Evolutionary conservation across 2,888 invertebrate species (phyloP).

Genomic region (Chloroclysta siterata): DNA sequence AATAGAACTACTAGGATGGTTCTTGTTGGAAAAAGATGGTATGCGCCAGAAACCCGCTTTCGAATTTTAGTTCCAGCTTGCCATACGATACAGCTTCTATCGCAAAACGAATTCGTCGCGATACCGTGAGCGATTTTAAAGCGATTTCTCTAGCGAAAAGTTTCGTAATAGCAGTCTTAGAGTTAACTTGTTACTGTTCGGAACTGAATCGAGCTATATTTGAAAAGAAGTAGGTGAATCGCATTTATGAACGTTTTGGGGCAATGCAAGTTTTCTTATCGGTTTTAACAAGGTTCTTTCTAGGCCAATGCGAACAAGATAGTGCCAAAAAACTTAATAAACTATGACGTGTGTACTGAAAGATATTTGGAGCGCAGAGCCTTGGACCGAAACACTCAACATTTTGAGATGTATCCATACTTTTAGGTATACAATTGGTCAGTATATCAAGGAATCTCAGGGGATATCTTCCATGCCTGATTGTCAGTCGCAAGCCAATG

Average conservation of each 20-base stretch:
- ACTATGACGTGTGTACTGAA: too few species aligned
- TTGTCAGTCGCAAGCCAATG: background rate
- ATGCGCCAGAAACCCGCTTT: conserved; percentile 12
- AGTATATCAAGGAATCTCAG: background rate
- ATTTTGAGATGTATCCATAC: too few species aligned
- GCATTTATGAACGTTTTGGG: background rate
- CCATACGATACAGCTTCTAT: conserved; percentile 45
- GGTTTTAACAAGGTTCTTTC: background rate
- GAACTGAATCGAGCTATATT: conserved; percentile 17
- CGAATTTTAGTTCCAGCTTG: conserved; percentile 19
- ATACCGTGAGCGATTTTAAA: conserved; percentile 51
- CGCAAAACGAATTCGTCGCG: conserved; percentile 43
- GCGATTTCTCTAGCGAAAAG: conserved; percentile 47
- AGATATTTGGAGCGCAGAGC: too few species aligned
- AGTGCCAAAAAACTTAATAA: too few species aligned
- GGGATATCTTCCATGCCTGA: background rate
- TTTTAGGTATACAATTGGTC: too few species aligned
- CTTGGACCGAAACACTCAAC: too few species aligned
- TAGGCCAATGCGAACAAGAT: too few species aligned
- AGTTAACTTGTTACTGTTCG: conserved; percentile 37
- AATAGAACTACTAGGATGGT: background rate
- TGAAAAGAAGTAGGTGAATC: conserved; percentile 3
- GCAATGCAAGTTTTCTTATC: background rate
- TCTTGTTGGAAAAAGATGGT: background rate
- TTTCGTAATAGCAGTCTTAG: conserved; percentile 38